A percentile compares a stretch with the other conserved stretches of the same genome.
Conservation (phyloP, 2,113 vertebrate species). For the Pimephales promelas region DNA sequence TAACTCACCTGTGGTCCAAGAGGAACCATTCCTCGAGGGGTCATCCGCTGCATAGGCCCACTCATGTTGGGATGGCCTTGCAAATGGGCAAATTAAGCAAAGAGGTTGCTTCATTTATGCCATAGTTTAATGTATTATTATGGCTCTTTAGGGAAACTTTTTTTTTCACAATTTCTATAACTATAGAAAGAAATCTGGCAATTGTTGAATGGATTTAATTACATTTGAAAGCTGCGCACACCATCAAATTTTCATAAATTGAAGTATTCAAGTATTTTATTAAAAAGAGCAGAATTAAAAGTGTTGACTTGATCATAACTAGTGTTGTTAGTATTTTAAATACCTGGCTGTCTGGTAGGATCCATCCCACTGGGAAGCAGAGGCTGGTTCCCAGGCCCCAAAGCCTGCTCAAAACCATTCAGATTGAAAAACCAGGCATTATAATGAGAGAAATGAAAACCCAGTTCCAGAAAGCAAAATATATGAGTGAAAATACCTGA, state of each 20-base stretch:
- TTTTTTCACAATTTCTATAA: neutral
- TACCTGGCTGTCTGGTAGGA: constrained; percentile 95
- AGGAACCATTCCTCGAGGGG: constrained; percentile 96
- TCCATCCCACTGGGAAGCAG: constrained; percentile 96
- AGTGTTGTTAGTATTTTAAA: neutral
- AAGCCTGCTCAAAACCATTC: constrained; percentile 74
- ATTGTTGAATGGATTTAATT: neutral
- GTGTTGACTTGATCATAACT: neutral
- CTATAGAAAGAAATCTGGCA: neutral
- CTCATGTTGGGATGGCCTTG: constrained; percentile 96
- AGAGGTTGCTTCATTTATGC: neutral
- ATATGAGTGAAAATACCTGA: constrained; percentile 79
- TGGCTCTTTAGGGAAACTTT: neutral
- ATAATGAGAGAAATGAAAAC: neutral
- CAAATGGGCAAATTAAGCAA: constrained; percentile 34
- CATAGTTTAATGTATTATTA: neutral
- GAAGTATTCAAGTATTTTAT: neutral
- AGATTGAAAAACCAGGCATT: neutral
- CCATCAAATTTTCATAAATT: too few species aligned
- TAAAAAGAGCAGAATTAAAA: neutral
- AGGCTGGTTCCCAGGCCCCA: constrained; percentile 92
- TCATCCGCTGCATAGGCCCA: constrained; percentile 98
- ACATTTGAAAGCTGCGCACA: too few species aligned
- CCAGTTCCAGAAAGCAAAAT: neutral
- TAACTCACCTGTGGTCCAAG: constrained; percentile 90